These are phyloP conservation scores for Ariopsis seemanni DNA, from an alignment of 2,113 vertebrate genomes.

Conservation along the genomic window DNA sequence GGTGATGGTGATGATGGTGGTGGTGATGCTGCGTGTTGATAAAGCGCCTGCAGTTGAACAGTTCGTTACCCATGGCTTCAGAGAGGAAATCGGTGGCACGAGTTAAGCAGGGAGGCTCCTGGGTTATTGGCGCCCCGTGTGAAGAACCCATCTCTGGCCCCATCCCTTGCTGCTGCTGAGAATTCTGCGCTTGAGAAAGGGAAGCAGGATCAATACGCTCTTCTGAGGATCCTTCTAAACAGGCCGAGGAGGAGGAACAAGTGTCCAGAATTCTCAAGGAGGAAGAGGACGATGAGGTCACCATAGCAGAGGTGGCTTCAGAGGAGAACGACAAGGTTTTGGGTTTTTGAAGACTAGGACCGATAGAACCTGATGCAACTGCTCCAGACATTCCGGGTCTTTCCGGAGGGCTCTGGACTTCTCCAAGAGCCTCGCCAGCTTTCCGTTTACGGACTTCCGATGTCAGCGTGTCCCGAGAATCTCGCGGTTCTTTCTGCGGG, in stretches of 20 bases:
- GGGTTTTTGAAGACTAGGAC: conserved; percentile 58
- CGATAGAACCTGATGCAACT: conserved; percentile 27
- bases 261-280: conserved; percentile 87
- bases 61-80: conserved; percentile 89
- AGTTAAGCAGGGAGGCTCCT: conserved; percentile 87
- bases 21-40: conserved; percentile 95
- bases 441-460: conserved; percentile 86
- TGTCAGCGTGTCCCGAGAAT: conserved; percentile 55
- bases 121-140: conserved; percentile 82
- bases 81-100: conserved; percentile 89
- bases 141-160: conserved; percentile 79
- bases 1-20: conserved; percentile 75
- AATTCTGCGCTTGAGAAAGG: conserved; percentile 44
- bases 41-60: conserved; percentile 95
- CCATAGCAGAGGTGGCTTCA: conserved; percentile 71
- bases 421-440: conserved; percentile 79
- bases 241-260: conserved; percentile 76
- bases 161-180: conserved; percentile 35
- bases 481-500: conserved; percentile 76
- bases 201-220: conserved; percentile 74
- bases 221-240: conserved; percentile 55
- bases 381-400: conserved; percentile 66
- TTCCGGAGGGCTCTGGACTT: conserved; percentile 73
- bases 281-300: conserved; percentile 62
- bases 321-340: conserved; percentile 83